Percentiles rank a stretch among this genome's conserved stretches.
Evolutionary conservation across 2,888 invertebrate species (phyloP).

Genomic region (Synanthedon vespiformis): DNA sequence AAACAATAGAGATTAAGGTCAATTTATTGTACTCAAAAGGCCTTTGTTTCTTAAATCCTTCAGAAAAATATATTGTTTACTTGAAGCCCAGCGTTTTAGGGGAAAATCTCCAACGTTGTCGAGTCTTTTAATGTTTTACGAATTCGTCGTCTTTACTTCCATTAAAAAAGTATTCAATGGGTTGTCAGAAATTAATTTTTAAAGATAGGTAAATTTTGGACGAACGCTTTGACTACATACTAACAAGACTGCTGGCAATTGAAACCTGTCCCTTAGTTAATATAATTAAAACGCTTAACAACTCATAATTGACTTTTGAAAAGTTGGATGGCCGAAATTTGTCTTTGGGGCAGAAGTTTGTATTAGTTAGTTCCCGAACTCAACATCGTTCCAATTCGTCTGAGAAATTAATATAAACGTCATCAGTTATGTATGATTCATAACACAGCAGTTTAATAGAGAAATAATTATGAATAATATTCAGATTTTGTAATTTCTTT

Average conservation of each 20-base stretch:
- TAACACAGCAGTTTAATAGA: no score
- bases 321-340: constrained; percentile 10
- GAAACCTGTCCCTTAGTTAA: constrained; percentile 2
- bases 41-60: neutral
- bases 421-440: neutral
- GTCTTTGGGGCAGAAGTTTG: constrained; percentile 9
- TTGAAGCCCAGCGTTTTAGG: no score
- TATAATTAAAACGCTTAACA: constrained; percentile 9
- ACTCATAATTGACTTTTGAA: constrained; percentile 10
- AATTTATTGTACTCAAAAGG: neutral
- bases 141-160: no score
- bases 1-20: neutral
- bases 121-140: no score
- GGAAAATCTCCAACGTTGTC: no score
- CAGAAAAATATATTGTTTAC: neutral
- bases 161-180: no score
- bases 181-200: no score
- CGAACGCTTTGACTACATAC: no score
- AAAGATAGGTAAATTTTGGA: no score
- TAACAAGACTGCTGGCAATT: neutral
- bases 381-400: neutral
- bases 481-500: no score
- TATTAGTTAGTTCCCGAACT: constrained; percentile 8
- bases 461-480: no score
- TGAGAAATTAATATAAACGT: neutral